A percentile compares a stretch with the other conserved stretches of the same genome.
Conservation (phyloP, 1,140 invertebrate species). For the Ceratina calcarata region DNA sequence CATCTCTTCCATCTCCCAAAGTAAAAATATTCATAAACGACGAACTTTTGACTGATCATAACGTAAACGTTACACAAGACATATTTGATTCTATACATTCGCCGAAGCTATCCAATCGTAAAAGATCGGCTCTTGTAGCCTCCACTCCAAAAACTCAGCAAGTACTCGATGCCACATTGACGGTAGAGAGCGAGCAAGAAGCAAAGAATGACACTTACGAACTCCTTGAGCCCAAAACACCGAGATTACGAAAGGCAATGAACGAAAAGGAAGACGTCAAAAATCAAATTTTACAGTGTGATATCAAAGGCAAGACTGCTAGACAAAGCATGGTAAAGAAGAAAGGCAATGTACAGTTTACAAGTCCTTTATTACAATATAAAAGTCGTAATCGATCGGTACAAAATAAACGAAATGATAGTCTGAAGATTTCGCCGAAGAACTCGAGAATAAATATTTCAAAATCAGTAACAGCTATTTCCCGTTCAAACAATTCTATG, state of each 20-base stretch:
- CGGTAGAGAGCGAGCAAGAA: neutral
- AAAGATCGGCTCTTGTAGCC: constrained; percentile 30
- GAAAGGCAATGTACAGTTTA: neutral
- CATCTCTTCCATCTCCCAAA: neutral
- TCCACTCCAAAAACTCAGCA: constrained; percentile 52
- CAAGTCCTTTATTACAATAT: neutral
- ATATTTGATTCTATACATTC: neutral
- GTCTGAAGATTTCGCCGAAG: neutral
- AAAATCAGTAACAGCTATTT: no score
- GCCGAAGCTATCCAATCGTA: neutral
- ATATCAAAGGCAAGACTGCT: neutral
- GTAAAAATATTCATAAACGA: neutral
- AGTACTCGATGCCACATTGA: constrained; percentile 13
- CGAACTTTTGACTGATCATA: neutral
- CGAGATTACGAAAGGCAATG: constrained; percentile 35
- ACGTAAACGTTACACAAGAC: neutral
- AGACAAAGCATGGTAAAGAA: neutral
- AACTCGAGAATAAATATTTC: neutral
- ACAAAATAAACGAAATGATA: neutral
- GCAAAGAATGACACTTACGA: constrained; percentile 65
- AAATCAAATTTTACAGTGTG: neutral
- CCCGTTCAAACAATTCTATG: neutral
- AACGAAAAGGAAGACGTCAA: neutral
- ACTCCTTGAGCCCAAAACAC: constrained; percentile 64
- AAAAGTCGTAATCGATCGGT: neutral